These are phyloP conservation scores for Saccopteryx leptura DNA, from an alignment of 2,113 vertebrate genomes.

Conservation along the genomic window DNA sequence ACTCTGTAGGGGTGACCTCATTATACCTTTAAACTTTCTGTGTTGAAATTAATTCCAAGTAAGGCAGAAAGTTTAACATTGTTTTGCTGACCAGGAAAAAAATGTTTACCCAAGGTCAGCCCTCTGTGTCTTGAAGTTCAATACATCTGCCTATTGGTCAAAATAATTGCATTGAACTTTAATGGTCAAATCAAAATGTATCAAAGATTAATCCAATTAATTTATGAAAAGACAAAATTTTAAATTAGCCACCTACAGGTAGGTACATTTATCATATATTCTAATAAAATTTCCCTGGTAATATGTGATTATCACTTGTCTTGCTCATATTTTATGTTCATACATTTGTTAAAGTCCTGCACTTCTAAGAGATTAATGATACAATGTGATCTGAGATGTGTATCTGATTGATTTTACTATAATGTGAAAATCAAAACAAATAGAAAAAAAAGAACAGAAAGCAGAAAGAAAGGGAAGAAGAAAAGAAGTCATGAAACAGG, in stretches of 20 bases:
- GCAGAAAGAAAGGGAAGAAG: not conserved
- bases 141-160: not conserved
- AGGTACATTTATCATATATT: not conserved
- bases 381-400: not conserved
- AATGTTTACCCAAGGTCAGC: not conserved
- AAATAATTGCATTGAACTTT: slow-evolving; percentile 61
- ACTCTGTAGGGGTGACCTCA: not conserved
- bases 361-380: not conserved
- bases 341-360: not conserved
- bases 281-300: slow-evolving; percentile 11
- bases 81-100: slow-evolving; percentile 53
- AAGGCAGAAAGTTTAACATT: slow-evolving; percentile 2
- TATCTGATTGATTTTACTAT: slow-evolving; percentile 21
- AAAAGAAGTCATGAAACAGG: not conserved
- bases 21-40: not conserved
- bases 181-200: slow-evolving; percentile 48
- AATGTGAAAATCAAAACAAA: slow-evolving; percentile 19
- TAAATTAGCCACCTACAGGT: slow-evolving; percentile 12
- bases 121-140: slow-evolving; percentile 52
- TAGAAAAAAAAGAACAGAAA: not conserved
- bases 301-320: not conserved
- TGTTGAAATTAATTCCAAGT: slow-evolving; percentile 57
- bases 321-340: not conserved
- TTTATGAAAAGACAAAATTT: slow-evolving; percentile 41
- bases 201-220: slow-evolving; percentile 59